phyloP scores from a whole-genome alignment of 2,888 invertebrate species.

The Meteorus cinctellus region DNA sequence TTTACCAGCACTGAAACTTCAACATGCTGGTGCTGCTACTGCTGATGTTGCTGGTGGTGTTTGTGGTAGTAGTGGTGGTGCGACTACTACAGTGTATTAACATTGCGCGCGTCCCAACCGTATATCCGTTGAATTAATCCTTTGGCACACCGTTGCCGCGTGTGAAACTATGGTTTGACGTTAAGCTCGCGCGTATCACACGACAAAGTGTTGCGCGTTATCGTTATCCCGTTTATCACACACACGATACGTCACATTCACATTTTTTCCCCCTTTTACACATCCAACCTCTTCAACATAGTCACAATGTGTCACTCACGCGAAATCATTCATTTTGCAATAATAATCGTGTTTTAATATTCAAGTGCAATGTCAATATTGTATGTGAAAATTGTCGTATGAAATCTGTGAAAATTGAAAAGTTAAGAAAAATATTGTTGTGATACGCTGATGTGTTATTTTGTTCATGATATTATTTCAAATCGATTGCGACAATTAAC shows the following conservation, averaged over 20 bases:
- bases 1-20: not conserved
- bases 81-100: not conserved
- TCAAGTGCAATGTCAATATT: slow-evolving; percentile 8
- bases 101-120: slow-evolving; percentile 1
- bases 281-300: no score
- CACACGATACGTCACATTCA: not conserved
- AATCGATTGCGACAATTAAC: not conserved
- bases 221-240: slow-evolving; percentile 23
- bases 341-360: not conserved
- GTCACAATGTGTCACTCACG: not conserved
- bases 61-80: not conserved
- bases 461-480: no score
- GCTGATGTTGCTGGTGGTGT: not conserved
- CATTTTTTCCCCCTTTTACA: not conserved
- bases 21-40: not conserved
- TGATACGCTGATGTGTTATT: no score
- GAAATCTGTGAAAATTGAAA: not conserved
- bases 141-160: slow-evolving; percentile 31
- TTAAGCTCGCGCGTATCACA: slow-evolving; percentile 36
- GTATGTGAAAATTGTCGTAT: not conserved
- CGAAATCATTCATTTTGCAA: not conserved
- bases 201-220: slow-evolving; percentile 28
- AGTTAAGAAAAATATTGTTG: no score
- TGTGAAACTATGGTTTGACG: slow-evolving; percentile 38
- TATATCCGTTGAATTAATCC: slow-evolving; percentile 34